phyloP scores from a whole-genome alignment of 2,888 invertebrate genomes.

The Eupithecia tripunctaria region DNA sequence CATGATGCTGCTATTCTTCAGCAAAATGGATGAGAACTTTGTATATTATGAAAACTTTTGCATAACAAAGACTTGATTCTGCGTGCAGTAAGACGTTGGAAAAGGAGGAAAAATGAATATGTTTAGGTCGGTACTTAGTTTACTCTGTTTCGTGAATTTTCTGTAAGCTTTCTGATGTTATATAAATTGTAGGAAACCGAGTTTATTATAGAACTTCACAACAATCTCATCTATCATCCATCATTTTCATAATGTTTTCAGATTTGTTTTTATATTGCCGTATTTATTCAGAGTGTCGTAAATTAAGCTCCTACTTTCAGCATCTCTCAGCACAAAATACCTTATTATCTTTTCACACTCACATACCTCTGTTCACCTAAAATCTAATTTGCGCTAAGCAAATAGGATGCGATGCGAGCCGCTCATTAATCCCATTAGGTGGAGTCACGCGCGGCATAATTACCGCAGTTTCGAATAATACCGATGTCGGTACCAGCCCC shows the following conservation, averaged over 20 bases:
- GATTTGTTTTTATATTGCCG: not conserved
- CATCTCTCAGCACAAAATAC: not conserved
- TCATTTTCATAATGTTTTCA: not conserved
- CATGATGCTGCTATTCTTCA: slow-evolving; percentile 45
- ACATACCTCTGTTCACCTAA: slow-evolving; percentile 1
- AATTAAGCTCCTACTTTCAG: not conserved
- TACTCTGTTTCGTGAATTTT: not conserved
- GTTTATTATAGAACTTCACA: not conserved
- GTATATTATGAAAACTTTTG: slow-evolving; percentile 48
- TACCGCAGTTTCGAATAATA: slow-evolving; percentile 41
- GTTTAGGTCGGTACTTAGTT: not conserved
- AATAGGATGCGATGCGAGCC: slow-evolving; percentile 26
- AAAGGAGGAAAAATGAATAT: not conserved
- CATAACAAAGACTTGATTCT: slow-evolving; percentile 43
- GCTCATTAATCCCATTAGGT: slow-evolving; percentile 44
- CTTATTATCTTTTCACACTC: not conserved
- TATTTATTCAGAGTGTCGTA: not conserved
- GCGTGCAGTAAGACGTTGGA: not conserved
- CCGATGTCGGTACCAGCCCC: slow-evolving; percentile 12
- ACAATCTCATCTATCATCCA: not conserved
- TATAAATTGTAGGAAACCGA: not conserved
- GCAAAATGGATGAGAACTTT: slow-evolving; percentile 52
- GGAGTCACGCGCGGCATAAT: slow-evolving; percentile 49
- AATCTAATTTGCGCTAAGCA: slow-evolving; percentile 25
- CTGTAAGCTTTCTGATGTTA: not conserved